A percentile compares a stretch with the other conserved stretches of the same genome.
phyloP scores from a whole-genome alignment of 2,797 vertebrate genomes.

The Urocyon cinereoargenteus region DNA sequence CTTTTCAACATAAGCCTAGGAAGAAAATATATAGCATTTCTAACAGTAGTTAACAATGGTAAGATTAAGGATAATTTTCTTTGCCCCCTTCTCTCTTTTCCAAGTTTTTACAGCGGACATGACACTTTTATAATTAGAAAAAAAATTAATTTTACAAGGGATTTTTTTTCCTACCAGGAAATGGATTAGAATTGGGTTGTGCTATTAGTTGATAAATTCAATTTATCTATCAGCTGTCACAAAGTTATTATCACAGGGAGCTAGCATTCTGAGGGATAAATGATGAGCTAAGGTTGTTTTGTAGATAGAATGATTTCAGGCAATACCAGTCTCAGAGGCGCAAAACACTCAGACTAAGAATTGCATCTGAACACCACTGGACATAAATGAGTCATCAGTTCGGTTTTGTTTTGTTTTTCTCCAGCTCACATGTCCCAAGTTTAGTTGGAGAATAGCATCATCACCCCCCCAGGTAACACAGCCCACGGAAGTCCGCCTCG shows the following conservation, averaged over 20 bases:
- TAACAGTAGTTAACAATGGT: background rate
- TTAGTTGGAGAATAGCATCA: background rate
- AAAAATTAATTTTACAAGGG: background rate
- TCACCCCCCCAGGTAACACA: background rate
- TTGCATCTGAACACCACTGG: background rate
- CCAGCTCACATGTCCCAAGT: background rate
- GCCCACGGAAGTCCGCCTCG: background rate
- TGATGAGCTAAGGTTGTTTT: background rate
- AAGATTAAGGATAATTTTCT: conserved; percentile 36
- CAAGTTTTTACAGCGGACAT: background rate
- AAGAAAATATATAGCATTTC: background rate
- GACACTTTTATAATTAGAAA: background rate
- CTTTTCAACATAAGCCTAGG: background rate
- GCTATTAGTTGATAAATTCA: background rate
- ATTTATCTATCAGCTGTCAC: background rate
- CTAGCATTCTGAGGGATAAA: background rate
- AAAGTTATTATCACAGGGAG: background rate
- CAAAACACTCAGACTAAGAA: background rate
- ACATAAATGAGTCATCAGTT: background rate
- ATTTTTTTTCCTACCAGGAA: background rate
- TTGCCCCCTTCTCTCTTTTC: conserved; percentile 27
- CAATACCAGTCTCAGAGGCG: background rate
- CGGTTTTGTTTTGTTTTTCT: background rate
- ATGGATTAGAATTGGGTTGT: background rate
- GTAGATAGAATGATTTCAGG: background rate